Base-by-base conservation (phyloP, 2,888 invertebrate genomes). In the Aphodius granarius region DNA sequence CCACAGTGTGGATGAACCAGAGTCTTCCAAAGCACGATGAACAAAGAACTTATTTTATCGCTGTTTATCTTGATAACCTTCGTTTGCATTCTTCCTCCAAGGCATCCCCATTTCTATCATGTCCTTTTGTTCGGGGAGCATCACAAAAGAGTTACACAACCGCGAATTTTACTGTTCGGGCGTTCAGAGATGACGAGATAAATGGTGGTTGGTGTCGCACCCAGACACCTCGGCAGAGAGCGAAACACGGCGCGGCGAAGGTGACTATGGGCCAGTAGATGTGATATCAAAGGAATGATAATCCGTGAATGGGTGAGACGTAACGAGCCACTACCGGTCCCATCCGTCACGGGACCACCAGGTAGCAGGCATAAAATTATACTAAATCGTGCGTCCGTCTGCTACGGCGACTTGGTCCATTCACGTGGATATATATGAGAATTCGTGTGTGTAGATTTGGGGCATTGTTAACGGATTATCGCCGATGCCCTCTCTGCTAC, bases 361-460 rank as follows among this genome's bases (percentile, higher is more conserved):
- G 85, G 85, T 85, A 86, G 86, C 82, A 84, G 82, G 84, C 84
- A 85, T 86, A 86, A 86, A 86, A 86, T 86, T 86, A 86, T 86
- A 86, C 86, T 86, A 86, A 86, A 86, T 86, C 86, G 86, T 85
- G 85, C 83, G 82, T 83, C 83, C 82, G 83, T 84, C 84, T 83
- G 82, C 82, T 81, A 43, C 75, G 81, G n/a, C n/a, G n/a, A n/a
- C n/a, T n/a, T n/a, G n/a, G 76, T 81, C 83, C 85, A 85, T 86
- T 86, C 85, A 80, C 83, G 83, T 82, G 83, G 82, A 86, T 85
- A 85, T 43, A 43, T 85, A 86, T 86, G 85, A 83, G 85, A 84
- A 85, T 84, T 83, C 82, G 83, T 84, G 83, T 84, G 84, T 84
- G 85, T 85, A 85, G 85, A 85, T 85, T 83, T 83, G 79, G 23